Evolutionary conservation across 2,113 vertebrate genomes (phyloP).

Genomic region (Hylia prasina): DNA sequence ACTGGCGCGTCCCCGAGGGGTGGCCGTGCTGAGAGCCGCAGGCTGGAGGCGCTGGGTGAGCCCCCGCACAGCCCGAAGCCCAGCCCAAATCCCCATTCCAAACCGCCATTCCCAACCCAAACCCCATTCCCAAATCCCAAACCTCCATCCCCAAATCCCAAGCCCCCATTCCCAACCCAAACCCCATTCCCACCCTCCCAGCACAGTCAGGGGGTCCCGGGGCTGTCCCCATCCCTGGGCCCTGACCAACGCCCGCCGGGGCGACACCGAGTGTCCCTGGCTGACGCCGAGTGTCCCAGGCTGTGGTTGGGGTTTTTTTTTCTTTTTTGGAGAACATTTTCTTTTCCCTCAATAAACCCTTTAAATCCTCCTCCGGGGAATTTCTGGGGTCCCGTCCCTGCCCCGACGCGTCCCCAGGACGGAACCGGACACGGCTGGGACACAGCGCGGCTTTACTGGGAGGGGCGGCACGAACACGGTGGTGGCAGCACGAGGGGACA

Average conservation of each 20-base stretch:
- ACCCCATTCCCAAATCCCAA: no score
- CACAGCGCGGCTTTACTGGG: not conserved
- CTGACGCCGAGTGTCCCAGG: not conserved
- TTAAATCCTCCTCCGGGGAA: no score
- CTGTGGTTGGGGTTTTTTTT: not conserved
- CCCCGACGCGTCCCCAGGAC: accelerated
- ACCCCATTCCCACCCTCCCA: no score
- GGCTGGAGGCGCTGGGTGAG: not conserved
- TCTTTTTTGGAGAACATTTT: no score
- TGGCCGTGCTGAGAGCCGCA: not conserved
- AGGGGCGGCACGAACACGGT: not conserved
- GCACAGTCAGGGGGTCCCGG: no score
- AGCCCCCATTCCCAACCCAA: no score
- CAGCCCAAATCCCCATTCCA: no score
- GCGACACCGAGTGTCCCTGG: not conserved
- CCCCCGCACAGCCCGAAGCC: no score
- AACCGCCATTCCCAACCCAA: not conserved
- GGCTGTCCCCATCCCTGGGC: no score
- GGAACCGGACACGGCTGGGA: not conserved
- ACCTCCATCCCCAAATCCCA: no score
- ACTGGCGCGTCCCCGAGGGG: not conserved
- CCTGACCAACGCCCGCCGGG: no score
- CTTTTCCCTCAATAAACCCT: not conserved
- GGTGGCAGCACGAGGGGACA: not conserved
- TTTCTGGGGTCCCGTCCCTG: accelerated